Evolutionary conservation across 2,888 invertebrate genomes (phyloP).

Genomic region (Hetaerina titia): DNA sequence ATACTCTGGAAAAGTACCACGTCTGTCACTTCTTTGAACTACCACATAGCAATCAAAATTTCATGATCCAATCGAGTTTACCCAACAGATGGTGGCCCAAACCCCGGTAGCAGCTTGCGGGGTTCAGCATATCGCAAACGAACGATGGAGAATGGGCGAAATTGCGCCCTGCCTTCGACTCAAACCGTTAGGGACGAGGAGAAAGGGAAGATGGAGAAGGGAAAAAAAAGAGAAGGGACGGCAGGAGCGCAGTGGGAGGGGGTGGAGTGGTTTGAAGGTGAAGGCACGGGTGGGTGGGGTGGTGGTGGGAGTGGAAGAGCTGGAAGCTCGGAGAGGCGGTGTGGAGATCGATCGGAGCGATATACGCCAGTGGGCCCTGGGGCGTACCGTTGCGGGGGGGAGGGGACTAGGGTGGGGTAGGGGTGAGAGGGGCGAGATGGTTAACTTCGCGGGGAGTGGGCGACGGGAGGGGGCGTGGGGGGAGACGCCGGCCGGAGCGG

Average conservation of each 20-base stretch:
- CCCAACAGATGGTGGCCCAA: too few species aligned
- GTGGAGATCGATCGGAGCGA: conserved; percentile 59
- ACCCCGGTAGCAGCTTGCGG: too few species aligned
- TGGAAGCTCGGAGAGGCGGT: conserved; percentile 15
- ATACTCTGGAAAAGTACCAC: too few species aligned
- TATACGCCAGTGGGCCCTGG: conserved; percentile 63
- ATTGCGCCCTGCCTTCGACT: not conserved
- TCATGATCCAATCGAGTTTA: too few species aligned
- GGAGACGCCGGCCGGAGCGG: not conserved
- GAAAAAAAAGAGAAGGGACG: not conserved
- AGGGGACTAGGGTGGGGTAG: not conserved
- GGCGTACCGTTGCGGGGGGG: conserved; percentile 34
- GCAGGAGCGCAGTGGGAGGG: not conserved
- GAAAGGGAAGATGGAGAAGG: not conserved
- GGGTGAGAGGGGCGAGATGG: not conserved
- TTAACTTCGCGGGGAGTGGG: conserved; percentile 9
- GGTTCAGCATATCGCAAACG: too few species aligned
- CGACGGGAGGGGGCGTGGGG: not conserved
- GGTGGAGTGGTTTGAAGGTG: not conserved
- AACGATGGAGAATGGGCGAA: too few species aligned
- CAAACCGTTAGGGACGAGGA: not conserved
- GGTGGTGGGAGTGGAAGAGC: conserved; percentile 24
- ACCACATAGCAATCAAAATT: too few species aligned
- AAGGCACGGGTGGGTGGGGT: not conserved
- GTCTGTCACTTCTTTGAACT: too few species aligned